A percentile compares a stretch with the other conserved stretches of the same genome.
These are phyloP conservation scores for Indicator indicator DNA, from an alignment of 2,113 vertebrate genomes.

Conservation along the genomic window DNA sequence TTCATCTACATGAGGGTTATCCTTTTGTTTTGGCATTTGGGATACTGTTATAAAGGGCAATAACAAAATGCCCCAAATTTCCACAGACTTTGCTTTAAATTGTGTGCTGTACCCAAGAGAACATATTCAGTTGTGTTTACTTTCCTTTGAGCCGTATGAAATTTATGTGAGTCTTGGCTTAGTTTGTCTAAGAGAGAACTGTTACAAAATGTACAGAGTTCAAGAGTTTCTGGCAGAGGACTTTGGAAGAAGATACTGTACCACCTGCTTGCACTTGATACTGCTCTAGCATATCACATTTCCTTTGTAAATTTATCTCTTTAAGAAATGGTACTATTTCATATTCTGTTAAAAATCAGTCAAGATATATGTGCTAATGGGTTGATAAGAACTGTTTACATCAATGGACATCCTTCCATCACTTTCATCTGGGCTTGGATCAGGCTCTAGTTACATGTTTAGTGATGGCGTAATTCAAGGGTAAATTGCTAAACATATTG, in stretches of 20 bases:
- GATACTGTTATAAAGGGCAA: not conserved
- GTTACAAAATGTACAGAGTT: not conserved
- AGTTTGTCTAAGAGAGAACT: not conserved
- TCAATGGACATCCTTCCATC: not conserved
- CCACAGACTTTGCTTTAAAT: not conserved
- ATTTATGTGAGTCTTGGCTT: not conserved
- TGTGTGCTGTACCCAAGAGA: not conserved
- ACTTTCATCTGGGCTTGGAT: not conserved
- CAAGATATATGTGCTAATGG: not conserved
- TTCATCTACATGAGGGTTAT: not conserved
- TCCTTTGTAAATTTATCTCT: not conserved
- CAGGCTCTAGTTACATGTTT: not conserved
- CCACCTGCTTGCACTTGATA: not conserved
- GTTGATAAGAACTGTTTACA: not conserved
- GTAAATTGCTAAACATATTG: not conserved
- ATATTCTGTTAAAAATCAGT: not conserved
- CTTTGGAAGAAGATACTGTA: conserved; percentile 9
- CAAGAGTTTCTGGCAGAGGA: conserved; percentile 1
- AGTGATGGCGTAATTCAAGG: not conserved
- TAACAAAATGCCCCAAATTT: not conserved
- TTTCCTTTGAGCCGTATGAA: not conserved
- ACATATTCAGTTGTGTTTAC: not conserved
- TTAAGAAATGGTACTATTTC: not conserved
- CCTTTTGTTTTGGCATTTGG: not conserved
- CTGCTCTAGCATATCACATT: not conserved